These are phyloP conservation scores for Leucozona laternaria DNA, from an alignment of 2,888 invertebrate species.

Conservation along the genomic window DNA sequence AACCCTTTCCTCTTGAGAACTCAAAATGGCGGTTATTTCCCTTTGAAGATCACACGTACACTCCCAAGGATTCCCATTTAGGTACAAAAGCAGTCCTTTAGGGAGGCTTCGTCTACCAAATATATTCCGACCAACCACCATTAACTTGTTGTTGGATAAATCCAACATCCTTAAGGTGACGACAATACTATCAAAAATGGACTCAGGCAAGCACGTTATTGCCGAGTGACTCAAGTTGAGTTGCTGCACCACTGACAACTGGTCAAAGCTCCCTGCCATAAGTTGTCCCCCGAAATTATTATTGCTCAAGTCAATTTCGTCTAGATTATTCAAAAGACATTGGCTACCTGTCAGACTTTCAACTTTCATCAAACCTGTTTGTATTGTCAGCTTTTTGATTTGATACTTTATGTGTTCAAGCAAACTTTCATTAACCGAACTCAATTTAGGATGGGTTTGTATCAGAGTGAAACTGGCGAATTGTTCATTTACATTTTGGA, in stretches of 20 bases:
- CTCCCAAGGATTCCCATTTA: constrained; percentile 78
- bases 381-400: constrained; percentile 77
- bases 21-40: constrained; percentile 76
- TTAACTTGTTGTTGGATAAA: constrained; percentile 79
- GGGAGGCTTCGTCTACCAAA: constrained; percentile 77
- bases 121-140: constrained; percentile 75
- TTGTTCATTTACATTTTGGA: constrained; percentile 66
- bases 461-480: constrained; percentile 77
- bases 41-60: constrained; percentile 78
- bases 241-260: constrained; percentile 78
- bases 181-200: constrained; percentile 77
- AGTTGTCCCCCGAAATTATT: constrained; percentile 78
- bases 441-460: constrained; percentile 75
- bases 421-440: constrained; percentile 75
- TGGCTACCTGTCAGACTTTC: constrained; percentile 77
- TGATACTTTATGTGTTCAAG: constrained; percentile 78
- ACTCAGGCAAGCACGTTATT: constrained; percentile 77
- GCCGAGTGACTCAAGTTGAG: constrained; percentile 78
- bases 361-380: constrained; percentile 77
- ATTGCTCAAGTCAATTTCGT: constrained; percentile 78
- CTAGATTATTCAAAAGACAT: constrained; percentile 77
- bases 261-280: constrained; percentile 73
- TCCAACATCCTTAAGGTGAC: constrained; percentile 77
- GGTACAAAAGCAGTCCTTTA: constrained; percentile 72
- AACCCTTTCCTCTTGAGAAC: constrained; percentile 55